phyloP scores from a whole-genome alignment of 2,113 vertebrate species.

The Ctenomys sociabilis region DNA sequence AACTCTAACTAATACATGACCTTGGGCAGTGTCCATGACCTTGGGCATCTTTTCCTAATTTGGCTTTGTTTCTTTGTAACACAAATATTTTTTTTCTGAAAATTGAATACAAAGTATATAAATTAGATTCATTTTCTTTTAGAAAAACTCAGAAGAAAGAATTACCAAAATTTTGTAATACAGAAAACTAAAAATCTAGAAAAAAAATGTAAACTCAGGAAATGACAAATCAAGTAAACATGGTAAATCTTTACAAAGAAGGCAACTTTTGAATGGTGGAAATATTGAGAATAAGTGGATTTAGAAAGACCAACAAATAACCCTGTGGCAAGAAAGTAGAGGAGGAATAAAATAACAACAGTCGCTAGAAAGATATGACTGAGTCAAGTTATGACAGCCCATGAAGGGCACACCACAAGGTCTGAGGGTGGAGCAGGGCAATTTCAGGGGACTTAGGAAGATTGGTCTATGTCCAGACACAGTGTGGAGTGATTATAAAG shows the following conservation, averaged over 20 bases:
- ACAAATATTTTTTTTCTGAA: neutral
- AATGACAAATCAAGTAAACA: neutral
- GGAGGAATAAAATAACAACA: neutral
- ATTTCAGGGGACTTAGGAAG: neutral
- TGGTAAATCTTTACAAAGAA: neutral
- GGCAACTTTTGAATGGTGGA: neutral
- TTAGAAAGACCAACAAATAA: neutral
- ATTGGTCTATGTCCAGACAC: neutral
- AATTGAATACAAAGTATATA: neutral
- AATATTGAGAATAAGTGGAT: neutral
- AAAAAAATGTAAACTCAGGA: neutral
- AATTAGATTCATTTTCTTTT: neutral
- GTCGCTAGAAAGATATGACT: no score
- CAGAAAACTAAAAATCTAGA: neutral
- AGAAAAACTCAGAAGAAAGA: neutral
- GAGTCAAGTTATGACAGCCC: no score
- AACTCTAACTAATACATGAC: neutral
- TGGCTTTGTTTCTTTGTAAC: neutral
- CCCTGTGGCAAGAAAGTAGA: neutral
- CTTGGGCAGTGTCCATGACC: neutral
- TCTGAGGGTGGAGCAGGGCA: no score
- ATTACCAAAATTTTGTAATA: neutral
- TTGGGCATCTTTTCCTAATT: neutral
- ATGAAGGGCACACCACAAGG: rapidly evolving
- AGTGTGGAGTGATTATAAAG: neutral